phyloP scores from a whole-genome alignment of 2,888 invertebrate genomes.

The Pterostichus niger region DNA sequence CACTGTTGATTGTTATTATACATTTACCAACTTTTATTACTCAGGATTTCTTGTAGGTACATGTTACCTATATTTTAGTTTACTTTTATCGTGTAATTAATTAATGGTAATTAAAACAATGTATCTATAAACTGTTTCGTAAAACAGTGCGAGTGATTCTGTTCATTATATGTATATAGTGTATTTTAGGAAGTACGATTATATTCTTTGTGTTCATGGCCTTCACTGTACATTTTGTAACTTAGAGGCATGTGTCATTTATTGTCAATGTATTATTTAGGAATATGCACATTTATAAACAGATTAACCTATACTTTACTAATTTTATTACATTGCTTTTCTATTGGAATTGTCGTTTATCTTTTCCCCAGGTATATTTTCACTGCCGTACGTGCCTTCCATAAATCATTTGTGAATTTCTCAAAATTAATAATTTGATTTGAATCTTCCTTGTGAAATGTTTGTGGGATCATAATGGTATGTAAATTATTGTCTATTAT shows the following conservation, averaged over 20 bases:
- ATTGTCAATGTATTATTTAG: slow-evolving; percentile 66
- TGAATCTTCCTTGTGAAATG: slow-evolving; percentile 36
- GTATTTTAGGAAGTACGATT: slow-evolving; percentile 48
- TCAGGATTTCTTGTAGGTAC: slow-evolving; percentile 64
- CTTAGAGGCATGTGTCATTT: slow-evolving; percentile 65
- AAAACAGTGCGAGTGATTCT: slow-evolving; percentile 60
- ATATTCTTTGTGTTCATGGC: slow-evolving; percentile 66
- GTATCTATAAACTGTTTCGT: slow-evolving; percentile 43
- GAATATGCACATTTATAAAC: slow-evolving; percentile 67
- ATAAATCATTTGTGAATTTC: slow-evolving; percentile 59
- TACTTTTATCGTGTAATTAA: slow-evolving; percentile 53
- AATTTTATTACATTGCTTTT: slow-evolving; percentile 67
- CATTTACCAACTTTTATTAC: slow-evolving; percentile 65
- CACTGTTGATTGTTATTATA: slow-evolving; percentile 51
- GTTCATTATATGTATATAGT: slow-evolving; percentile 59
- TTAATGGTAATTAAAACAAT: slow-evolving; percentile 47
- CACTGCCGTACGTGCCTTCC: slow-evolving; percentile 66
- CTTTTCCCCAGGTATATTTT: slow-evolving; percentile 60
- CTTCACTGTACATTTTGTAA: slow-evolving; percentile 66
- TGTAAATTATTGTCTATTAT: slow-evolving; percentile 31
- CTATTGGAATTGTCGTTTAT: slow-evolving; percentile 63
- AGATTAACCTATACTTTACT: slow-evolving; percentile 65
- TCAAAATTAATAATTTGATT: slow-evolving; percentile 32
- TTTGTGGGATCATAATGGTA: slow-evolving; percentile 36
- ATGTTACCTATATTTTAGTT: slow-evolving; percentile 57